These are phyloP conservation scores for Ptychadena robeensis DNA, from an alignment of 2,797 vertebrate species.

Conservation along the genomic window DNA sequence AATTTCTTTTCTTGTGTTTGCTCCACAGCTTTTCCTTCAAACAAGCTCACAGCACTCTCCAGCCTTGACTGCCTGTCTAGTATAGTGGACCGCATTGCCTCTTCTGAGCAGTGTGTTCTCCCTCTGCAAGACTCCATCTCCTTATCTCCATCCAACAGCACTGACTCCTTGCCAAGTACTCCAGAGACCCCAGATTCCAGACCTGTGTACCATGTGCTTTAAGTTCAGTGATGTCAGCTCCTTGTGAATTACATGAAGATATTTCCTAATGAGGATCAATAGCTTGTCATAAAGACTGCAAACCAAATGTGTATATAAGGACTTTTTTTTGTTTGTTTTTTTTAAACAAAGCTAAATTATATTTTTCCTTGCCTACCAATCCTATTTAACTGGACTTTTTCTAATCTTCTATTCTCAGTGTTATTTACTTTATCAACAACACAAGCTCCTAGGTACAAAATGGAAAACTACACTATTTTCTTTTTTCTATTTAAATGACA, in stretches of 20 bases:
- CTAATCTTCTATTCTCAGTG: conserved; percentile 29
- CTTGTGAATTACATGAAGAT: conserved; percentile 5
- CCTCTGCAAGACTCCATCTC: conserved; percentile 72
- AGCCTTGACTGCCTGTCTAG: conserved; percentile 95
- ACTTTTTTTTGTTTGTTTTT: conserved; percentile 64
- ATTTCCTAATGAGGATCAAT: conserved; percentile 10
- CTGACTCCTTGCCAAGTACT: conserved; percentile 84
- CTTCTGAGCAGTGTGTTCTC: conserved; percentile 76
- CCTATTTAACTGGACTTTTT: conserved; percentile 66
- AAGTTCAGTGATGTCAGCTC: conserved; percentile 63
- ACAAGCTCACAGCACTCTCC: conserved; percentile 80
- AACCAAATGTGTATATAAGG: conserved; percentile 70
- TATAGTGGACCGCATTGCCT: conserved; percentile 93
- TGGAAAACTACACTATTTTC: background rate
- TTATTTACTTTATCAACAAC: conserved; percentile 13
- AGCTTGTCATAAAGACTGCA: conserved; percentile 35
- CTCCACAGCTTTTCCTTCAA: conserved; percentile 73
- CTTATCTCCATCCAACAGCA: conserved; percentile 78
- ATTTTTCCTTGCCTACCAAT: conserved; percentile 64
- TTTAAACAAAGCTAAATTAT: conserved; percentile 83
- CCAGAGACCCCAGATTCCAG: conserved; percentile 81
- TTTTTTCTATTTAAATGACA: conserved; percentile 15
- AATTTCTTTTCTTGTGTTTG: background rate
- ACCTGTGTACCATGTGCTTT: conserved; percentile 93
- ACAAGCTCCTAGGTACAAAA: background rate